Conservation (phyloP, 1,140 invertebrate genomes). For the Diorhabda carinulata region DNA sequence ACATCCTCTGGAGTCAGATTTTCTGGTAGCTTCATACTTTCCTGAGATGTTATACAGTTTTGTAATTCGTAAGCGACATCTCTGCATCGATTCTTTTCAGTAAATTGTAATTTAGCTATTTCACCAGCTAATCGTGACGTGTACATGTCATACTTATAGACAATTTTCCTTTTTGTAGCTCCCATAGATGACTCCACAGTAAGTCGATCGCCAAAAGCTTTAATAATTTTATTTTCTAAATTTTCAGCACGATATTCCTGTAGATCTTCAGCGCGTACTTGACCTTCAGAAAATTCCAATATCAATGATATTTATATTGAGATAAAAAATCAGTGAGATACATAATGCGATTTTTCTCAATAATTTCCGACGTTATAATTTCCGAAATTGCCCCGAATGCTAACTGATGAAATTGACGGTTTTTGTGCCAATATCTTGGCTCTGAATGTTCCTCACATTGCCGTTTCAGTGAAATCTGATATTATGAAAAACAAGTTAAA, state of each 20-base stretch:
- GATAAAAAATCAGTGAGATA: no score
- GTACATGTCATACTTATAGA: conserved; percentile 40
- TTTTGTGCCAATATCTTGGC: conserved; percentile 14
- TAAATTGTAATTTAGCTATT: no score
- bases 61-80: conserved; percentile 39
- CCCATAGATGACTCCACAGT: conserved; percentile 39
- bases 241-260: conserved; percentile 39
- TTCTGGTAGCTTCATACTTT: conserved; percentile 25
- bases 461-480: conserved; percentile 16
- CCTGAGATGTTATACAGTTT: conserved; percentile 36
- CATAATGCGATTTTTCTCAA: no score
- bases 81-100: background rate
- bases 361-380: no score
- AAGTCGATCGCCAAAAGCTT: conserved; percentile 37
- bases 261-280: conserved; percentile 30
- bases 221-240: conserved; percentile 38
- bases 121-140: conserved; percentile 9
- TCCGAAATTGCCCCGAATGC: no score
- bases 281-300: conserved; percentile 21
- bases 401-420: conserved; percentile 6
- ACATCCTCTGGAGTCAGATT: conserved; percentile 40
- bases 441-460: conserved; percentile 12
- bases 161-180: conserved; percentile 37
- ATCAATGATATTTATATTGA: conserved; percentile 5
- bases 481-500: conserved; percentile 18